These are phyloP conservation scores for Hylaea fasciaria DNA, from an alignment of 2,888 invertebrate species.

Conservation along the genomic window DNA sequence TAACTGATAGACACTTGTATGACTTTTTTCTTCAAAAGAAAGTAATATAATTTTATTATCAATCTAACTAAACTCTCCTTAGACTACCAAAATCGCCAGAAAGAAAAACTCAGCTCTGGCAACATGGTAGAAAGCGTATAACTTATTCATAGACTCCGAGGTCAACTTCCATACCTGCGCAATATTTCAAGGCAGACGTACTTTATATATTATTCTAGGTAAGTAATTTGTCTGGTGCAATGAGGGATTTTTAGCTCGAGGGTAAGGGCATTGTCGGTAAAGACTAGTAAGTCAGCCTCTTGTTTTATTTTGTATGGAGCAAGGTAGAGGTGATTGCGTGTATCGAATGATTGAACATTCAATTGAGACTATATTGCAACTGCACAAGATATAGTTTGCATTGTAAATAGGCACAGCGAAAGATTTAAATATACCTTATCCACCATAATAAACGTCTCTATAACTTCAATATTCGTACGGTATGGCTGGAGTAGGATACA, in stretches of 20 bases:
- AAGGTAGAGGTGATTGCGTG: conserved; percentile 40
- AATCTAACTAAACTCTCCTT: too few species aligned
- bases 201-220: conserved; percentile 63
- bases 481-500: too few species aligned
- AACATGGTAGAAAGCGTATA: conserved; percentile 18
- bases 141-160: conserved; percentile 33
- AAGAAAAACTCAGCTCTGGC: conserved; percentile 1
- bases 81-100: too few species aligned
- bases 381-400: too few species aligned
- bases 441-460: too few species aligned
- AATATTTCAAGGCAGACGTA: conserved; percentile 54
- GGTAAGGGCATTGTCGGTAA: conserved; percentile 66
- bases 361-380: neutral
- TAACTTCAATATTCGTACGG: too few species aligned
- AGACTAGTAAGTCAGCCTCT: conserved; percentile 61
- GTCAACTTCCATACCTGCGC: conserved; percentile 43
- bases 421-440: too few species aligned
- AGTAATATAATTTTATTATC: too few species aligned
- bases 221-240: conserved; percentile 77
- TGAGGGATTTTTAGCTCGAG: conserved; percentile 75
- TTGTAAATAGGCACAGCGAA: too few species aligned
- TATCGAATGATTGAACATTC: neutral
- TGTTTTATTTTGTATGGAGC: conserved; percentile 50
- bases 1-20: too few species aligned
- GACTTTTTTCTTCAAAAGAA: too few species aligned